These are phyloP conservation scores for Archips xylosteana DNA, from an alignment of 2,888 invertebrate genomes.

Conservation along the genomic window DNA sequence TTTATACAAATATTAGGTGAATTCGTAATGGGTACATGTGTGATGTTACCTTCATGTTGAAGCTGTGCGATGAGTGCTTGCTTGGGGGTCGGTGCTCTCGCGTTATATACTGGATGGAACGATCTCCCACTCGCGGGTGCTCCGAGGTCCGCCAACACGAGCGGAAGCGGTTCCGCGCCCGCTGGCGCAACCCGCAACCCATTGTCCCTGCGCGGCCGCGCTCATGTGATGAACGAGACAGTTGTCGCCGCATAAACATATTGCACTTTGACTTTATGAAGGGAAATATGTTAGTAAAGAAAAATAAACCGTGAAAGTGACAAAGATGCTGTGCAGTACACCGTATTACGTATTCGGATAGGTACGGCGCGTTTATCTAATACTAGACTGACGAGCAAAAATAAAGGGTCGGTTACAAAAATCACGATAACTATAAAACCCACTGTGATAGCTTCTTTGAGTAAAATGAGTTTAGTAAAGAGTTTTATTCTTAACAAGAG, in stretches of 20 bases:
- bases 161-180: constrained; percentile 73
- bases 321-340: not conserved
- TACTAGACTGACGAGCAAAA: too few species aligned
- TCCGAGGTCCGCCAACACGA: constrained; percentile 66
- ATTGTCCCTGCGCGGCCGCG: constrained; percentile 66
- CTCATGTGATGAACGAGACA: not conserved
- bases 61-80: constrained; percentile 78
- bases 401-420: too few species aligned
- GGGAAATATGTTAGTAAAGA: not conserved
- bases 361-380: not conserved
- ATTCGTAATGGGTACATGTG: constrained; percentile 39
- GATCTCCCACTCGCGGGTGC: constrained; percentile 70
- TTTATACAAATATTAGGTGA: constrained; percentile 2
- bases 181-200: constrained; percentile 66
- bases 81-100: constrained; percentile 66
- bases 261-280: not conserved
- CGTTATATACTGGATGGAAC: constrained; percentile 72
- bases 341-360: not conserved
- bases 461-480: too few species aligned
- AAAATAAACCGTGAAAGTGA: not conserved
- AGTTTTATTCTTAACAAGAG: too few species aligned
- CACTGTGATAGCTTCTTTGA: too few species aligned
- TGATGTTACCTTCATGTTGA: constrained; percentile 79
- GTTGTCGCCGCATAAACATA: constrained; percentile 1
- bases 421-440: too few species aligned